Conservation (phyloP, 2,888 invertebrate species). For the Phengaris alcon region DNA sequence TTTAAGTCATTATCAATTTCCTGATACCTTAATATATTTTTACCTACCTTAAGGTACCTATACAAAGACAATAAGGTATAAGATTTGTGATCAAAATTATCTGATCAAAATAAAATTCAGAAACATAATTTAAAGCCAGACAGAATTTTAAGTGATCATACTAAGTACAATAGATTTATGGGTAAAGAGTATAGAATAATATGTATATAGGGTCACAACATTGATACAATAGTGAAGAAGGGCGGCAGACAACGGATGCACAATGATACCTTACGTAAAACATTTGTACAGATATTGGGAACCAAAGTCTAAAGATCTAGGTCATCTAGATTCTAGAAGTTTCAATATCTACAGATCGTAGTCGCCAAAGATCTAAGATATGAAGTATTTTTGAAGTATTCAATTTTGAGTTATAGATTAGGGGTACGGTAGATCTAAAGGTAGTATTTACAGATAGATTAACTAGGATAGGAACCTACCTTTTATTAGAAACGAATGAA, state of each 20-base stretch:
- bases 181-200: constrained; percentile 30
- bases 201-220: constrained; percentile 57
- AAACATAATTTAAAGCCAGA: constrained; percentile 16
- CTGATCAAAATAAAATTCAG: neutral
- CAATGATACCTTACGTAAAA: constrained; percentile 51
- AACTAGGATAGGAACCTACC: neutral
- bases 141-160: constrained; percentile 15
- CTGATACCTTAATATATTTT: too few relatives aligned
- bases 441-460: constrained; percentile 15
- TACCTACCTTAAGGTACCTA: neutral
- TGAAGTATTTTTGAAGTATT: constrained; percentile 22
- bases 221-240: constrained; percentile 79
- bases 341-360: constrained; percentile 15
- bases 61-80: constrained; percentile 21
- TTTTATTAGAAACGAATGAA: neutral
- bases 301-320: constrained; percentile 41
- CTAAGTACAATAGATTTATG: constrained; percentile 13
- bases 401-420: constrained; percentile 15
- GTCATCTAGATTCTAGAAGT: constrained; percentile 9
- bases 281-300: constrained; percentile 45
- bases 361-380: constrained; percentile 19
- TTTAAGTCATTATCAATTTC: too few relatives aligned
- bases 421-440: neutral
- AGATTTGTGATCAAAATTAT: neutral
- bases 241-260: constrained; percentile 75